Percentiles rank a stretch among this genome's conserved stretches.
phyloP scores from a whole-genome alignment of 2,113 vertebrate species.

The Phalacrocorax aristotelis region DNA sequence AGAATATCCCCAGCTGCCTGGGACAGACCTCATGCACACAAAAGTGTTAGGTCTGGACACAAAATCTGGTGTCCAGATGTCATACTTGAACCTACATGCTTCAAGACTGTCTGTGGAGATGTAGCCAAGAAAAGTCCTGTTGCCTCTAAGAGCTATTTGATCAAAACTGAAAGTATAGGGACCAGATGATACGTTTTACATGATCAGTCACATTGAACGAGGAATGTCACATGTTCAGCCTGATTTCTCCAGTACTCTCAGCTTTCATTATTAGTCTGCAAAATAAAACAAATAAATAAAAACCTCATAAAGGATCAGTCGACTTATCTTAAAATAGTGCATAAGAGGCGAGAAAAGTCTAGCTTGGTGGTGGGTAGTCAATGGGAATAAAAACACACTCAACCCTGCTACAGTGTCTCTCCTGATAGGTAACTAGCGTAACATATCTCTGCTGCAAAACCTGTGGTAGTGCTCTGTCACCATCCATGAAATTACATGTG shows the following conservation, averaged over 20 bases:
- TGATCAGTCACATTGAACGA: neutral
- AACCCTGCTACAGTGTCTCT: neutral
- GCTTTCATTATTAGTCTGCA: neutral
- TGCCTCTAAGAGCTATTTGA: neutral
- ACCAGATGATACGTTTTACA: neutral
- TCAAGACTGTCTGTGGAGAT: neutral
- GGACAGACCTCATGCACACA: neutral
- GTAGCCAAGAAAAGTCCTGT: neutral
- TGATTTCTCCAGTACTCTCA: neutral
- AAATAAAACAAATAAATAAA: neutral
- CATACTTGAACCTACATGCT: neutral
- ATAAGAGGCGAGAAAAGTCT: neutral
- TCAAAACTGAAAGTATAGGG: neutral
- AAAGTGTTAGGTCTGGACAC: neutral
- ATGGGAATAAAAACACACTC: neutral
- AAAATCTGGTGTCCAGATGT: neutral
- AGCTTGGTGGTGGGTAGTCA: neutral
- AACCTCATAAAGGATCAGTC: neutral
- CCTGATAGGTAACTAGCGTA: neutral
- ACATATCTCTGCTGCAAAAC: neutral
- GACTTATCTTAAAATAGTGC: neutral
- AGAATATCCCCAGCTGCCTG: neutral
- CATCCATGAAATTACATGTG: rapidly evolving
- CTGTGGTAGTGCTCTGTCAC: neutral
- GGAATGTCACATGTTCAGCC: neutral